phyloP scores from a whole-genome alignment of 2,113 vertebrate genomes.

The Sebastes fasciatus region DNA sequence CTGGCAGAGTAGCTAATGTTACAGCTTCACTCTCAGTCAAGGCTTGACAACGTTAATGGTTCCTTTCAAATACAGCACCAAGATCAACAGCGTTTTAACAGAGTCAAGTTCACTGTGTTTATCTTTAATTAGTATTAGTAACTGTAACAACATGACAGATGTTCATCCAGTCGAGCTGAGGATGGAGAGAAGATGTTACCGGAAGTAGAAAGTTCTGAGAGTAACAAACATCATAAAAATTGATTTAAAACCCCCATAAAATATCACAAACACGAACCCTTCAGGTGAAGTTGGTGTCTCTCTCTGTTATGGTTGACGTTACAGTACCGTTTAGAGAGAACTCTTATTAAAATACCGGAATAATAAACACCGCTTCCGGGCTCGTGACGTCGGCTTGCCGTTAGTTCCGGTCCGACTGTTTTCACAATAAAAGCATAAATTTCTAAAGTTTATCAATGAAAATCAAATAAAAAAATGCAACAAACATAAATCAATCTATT shows the following conservation, averaged over 20 bases:
- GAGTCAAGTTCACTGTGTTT: neutral
- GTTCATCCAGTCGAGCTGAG: neutral
- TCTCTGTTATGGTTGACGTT: neutral
- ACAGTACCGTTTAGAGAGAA: neutral
- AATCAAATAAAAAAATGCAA: no score
- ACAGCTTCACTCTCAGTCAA: neutral
- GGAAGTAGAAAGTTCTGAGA: neutral
- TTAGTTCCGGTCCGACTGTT: conserved; percentile 32
- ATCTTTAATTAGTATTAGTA: neutral
- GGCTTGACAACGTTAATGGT: neutral
- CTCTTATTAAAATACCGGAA: neutral
- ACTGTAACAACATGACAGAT: neutral
- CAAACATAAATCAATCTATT: no score
- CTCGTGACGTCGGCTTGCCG: neutral
- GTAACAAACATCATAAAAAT: neutral
- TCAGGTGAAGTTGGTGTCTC: neutral
- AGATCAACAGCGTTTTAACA: neutral
- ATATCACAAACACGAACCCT: conserved; percentile 24
- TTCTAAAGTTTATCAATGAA: no score
- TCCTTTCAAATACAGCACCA: neutral
- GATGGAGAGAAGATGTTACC: neutral
- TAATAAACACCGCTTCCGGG: conserved; percentile 13
- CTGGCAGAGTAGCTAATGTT: neutral
- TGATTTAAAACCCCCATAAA: neutral
- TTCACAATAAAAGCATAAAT: conserved; percentile 64